Base-by-base conservation (phyloP, 2,797 vertebrate species). In the Octomys mimax region DNA sequence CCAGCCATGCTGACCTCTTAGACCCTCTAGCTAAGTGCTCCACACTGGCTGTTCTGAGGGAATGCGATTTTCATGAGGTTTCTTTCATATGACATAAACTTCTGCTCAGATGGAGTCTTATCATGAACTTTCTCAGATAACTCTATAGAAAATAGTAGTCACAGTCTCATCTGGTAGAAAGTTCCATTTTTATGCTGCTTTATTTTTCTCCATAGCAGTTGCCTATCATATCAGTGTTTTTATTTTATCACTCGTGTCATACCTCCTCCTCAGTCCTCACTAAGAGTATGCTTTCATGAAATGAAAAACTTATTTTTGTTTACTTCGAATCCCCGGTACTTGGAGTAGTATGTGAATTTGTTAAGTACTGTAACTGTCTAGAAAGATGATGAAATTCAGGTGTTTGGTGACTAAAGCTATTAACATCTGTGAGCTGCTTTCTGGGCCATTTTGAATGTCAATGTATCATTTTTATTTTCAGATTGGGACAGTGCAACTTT, bases 401-500 rank as follows among this genome's bases (percentile, higher is more conserved):
- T 90, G 6, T 89, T 86, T 57, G 31, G 28, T 83, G 36, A 86
- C 21, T 88, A 9, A 86, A 80, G 8, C 28, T 70, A 80, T 79
- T 93, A 87, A 95, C 95, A 21, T 46, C 84, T 95, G 61, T 75
- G 71, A 92, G 89, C 19, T 96, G 11, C 3, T 54, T 97, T 75
- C 87, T 95, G 81, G 42, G 59, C 1, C 8, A 39, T 94, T 93
- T 75, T 83, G 61, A 88, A 39, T 97, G 93, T 96, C 96, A 87
- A 57, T 93, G 0, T 81, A 42, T 97, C 1, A 5, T 97, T 98
- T 98, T 94, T 97, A 0, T 98, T 98, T 99, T 93, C 98, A 99
- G 99, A 99, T 97, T 99, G 99, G 99, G 99, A 99, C 98, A 99
- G 99, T 91, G 99, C 99, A 28, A 99, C 99, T 80, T 98, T 99